Evolutionary conservation across 2,888 invertebrate genomes (phyloP).

Genomic region (Drosophila anomalipes): DNA sequence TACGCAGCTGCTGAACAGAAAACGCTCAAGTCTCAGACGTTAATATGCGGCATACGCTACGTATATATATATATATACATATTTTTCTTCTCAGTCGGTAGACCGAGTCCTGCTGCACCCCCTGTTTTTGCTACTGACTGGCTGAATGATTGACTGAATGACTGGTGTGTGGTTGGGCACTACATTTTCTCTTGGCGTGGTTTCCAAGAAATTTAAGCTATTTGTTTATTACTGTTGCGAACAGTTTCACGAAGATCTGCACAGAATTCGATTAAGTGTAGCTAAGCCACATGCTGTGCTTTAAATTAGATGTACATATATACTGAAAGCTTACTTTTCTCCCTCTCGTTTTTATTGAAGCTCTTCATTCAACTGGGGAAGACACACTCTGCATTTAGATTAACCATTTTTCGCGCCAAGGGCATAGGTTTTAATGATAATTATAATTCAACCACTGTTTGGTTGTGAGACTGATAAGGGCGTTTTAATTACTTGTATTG

Average conservation of each 20-base stretch:
- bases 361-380: slow-evolving; percentile 3
- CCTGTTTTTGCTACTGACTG: background rate
- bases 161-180: background rate
- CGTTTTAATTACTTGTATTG: background rate
- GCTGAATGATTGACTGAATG: slow-evolving; percentile 2
- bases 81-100: background rate
- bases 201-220: slow-evolving; percentile 53
- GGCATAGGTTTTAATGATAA: slow-evolving; percentile 2
- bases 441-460: slow-evolving; percentile 14
- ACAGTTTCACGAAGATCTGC: slow-evolving; percentile 30
- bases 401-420: slow-evolving; percentile 6
- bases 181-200: slow-evolving; percentile 19
- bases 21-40: slow-evolving; percentile 7
- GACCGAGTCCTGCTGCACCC: background rate
- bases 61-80: slow-evolving; percentile 32
- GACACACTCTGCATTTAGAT: slow-evolving; percentile 36
- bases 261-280: slow-evolving; percentile 60
- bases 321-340: background rate
- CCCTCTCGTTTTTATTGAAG: background rate
- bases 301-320: slow-evolving; percentile 38
- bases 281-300: slow-evolving; percentile 42
- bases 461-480: background rate
- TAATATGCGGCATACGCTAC: slow-evolving; percentile 68
- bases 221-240: slow-evolving; percentile 55
- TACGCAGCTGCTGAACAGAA: slow-evolving; percentile 29